phyloP scores from a whole-genome alignment of 2,888 invertebrate species.

The Clivina fossor region DNA sequence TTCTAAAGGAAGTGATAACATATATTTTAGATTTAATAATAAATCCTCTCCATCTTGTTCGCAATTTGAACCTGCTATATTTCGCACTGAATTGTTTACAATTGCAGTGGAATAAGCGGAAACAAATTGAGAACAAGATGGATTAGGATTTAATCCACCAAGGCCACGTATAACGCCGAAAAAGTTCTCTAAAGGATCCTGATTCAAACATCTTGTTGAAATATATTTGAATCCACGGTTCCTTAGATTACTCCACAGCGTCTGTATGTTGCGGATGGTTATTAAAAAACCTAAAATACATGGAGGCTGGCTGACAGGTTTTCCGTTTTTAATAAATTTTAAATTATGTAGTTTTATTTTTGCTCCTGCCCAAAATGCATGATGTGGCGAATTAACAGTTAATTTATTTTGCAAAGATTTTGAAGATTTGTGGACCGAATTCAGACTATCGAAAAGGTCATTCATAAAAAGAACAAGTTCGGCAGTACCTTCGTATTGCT shows the following conservation, averaged over 20 bases:
- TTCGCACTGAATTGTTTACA: constrained; percentile 5
- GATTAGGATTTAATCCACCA: not conserved
- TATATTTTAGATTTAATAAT: not conserved
- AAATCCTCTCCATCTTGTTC: not conserved
- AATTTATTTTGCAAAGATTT: not conserved
- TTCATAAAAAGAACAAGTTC: not conserved
- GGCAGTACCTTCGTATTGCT: not conserved
- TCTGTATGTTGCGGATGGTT: not conserved
- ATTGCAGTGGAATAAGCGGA: constrained; percentile 4
- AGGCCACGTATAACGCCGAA: constrained; percentile 2
- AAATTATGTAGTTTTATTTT: not conserved
- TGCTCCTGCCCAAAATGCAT: not conserved
- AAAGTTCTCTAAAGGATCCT: constrained; percentile 8
- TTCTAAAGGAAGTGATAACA: no score
- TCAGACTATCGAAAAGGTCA: not conserved
- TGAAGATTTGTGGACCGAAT: not conserved
- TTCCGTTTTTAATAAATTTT: not conserved
- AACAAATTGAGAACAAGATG: not conserved
- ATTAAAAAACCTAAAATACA: constrained; percentile 6
- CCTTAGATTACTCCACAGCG: not conserved
- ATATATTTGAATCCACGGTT: constrained; percentile 9
- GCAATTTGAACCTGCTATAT: constrained; percentile 3
- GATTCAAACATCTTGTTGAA: constrained; percentile 8
- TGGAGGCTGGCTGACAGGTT: not conserved
- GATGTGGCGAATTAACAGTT: not conserved